A percentile compares a stretch with the other conserved stretches of the same genome.
Conservation (phyloP, 92 coral and sea anemone genomes). For the Phenganax subtilis region DNA sequence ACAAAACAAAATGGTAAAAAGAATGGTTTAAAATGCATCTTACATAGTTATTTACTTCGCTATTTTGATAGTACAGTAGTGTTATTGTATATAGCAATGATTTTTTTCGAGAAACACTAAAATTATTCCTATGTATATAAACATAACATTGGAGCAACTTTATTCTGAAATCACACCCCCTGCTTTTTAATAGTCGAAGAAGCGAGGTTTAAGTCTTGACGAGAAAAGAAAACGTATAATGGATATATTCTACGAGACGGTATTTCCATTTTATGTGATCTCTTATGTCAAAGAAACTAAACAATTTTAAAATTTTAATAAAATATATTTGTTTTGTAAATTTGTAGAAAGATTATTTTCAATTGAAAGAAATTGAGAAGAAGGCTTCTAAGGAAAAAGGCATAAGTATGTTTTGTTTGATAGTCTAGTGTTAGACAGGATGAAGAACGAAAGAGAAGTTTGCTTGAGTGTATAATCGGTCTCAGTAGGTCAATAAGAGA, state of each 20-base stretch:
- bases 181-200: constrained; percentile 61
- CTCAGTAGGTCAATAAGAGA: no score
- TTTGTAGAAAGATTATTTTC: constrained; percentile 86
- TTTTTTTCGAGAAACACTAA: not conserved
- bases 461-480: no score
- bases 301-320: not conserved
- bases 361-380: constrained; percentile 88
- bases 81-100: not conserved
- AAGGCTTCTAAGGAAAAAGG: constrained; percentile 99
- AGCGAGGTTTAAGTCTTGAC: constrained; percentile 90
- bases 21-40: not conserved
- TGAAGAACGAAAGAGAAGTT: not conserved
- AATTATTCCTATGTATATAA: no score
- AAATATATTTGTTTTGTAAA: not conserved
- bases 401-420: constrained; percentile 63
- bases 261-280: constrained; percentile 2
- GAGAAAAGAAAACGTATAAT: constrained; percentile 89
- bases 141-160: not conserved
- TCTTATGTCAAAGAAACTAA: not conserved
- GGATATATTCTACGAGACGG: constrained; percentile 93
- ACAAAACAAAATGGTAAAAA: not conserved
- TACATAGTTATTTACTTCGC: not conserved
- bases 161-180: not conserved
- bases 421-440: not conserved
- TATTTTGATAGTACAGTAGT: not conserved